These are phyloP conservation scores for Pseudoips prasinana DNA, from an alignment of 2,888 invertebrate genomes.

Conservation along the genomic window DNA sequence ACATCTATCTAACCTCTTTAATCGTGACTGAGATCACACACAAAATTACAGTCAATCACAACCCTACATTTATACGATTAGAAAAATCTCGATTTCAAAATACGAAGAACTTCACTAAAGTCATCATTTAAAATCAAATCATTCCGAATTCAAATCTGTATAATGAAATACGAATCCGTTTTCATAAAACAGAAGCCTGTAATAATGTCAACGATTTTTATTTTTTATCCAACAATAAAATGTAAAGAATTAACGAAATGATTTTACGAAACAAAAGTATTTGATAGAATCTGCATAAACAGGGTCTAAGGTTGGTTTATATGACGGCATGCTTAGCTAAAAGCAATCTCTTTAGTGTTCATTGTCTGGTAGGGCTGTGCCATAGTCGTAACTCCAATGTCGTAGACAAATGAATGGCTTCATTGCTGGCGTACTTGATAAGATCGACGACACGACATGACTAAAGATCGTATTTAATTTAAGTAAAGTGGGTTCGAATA, in stretches of 20 bases:
- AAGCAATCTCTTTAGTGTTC: background rate
- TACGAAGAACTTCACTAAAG: background rate
- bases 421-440: no score
- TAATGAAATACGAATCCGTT: conserved; percentile 27
- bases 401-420: no score
- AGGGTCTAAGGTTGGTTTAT: conserved; percentile 12
- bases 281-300: conserved; percentile 26
- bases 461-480: no score
- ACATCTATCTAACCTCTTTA: no score
- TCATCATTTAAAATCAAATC: conserved; percentile 14
- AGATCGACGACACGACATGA: no score
- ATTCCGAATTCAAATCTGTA: conserved; percentile 25
- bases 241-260: conserved; percentile 34
- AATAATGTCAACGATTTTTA: conserved; percentile 42
- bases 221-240: conserved; percentile 40
- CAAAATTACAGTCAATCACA: no score
- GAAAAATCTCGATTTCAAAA: conserved; percentile 2
- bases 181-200: conserved; percentile 49
- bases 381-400: no score
- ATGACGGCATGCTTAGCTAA: background rate
- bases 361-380: no score
- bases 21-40: no score
- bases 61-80: no score
- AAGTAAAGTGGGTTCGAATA: no score
- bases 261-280: conserved; percentile 37